phyloP scores from a whole-genome alignment of 92 coral and sea anemone genomes.

The Palythoa caribaeorum region DNA sequence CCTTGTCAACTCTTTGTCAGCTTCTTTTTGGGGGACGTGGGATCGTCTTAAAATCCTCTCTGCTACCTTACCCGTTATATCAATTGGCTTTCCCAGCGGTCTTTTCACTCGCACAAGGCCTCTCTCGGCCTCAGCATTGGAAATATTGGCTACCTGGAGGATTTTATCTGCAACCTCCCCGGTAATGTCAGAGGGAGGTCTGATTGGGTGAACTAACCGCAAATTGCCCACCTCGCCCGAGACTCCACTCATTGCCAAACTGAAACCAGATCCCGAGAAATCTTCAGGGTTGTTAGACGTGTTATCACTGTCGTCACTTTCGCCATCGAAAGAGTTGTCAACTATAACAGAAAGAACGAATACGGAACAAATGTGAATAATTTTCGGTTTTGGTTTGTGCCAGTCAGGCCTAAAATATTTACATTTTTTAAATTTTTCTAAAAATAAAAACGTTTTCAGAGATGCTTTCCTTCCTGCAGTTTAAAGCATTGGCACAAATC shows the following conservation, averaged over 20 bases:
- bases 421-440: too few species aligned
- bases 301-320: conserved; percentile 9
- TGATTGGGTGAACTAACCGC: conserved; percentile 22
- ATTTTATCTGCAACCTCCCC: conserved; percentile 82
- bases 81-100: conserved; percentile 23
- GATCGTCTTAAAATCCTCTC: conserved; percentile 67
- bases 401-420: too few species aligned
- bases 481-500: too few species aligned
- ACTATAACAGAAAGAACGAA: conserved; percentile 3
- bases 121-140: conserved; percentile 77
- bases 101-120: conserved; percentile 78
- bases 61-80: conserved; percentile 51
- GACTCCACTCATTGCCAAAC: not conserved
- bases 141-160: conserved; percentile 74
- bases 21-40: conserved; percentile 26
- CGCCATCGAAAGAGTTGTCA: conserved; percentile 16
- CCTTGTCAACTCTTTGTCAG: conserved; percentile 60
- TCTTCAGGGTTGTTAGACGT: not conserved
- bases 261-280: conserved; percentile 17
- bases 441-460: too few species aligned
- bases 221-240: not conserved
- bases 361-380: not conserved
- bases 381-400: too few species aligned
- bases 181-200: conserved; percentile 82
- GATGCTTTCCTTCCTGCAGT: too few species aligned